Base-by-base conservation (phyloP, 2,888 invertebrate species). In the Bombylius major region DNA sequence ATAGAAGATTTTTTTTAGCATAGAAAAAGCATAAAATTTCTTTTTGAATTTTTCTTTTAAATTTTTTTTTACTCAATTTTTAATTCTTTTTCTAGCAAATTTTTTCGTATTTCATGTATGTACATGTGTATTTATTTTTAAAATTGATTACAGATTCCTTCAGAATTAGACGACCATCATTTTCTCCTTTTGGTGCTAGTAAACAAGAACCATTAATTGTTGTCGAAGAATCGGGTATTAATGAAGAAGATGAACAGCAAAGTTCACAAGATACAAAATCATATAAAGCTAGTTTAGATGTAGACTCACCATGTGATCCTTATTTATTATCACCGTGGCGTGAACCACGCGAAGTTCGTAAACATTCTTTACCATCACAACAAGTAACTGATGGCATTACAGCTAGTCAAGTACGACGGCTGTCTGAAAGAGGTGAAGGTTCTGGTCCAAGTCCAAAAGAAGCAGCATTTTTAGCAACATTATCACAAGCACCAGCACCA, bases 331-430 rank as follows among this genome's bases (percentile, higher is more conserved):
- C 89, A 0, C 90, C 90, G 5, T 89, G 86, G 83, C 78, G 87
- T 32, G 87, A 87, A 64, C 76, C 81, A 53, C 75, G 84, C 54
- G 85, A 85, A 64, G 81, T 84, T 2, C 79, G 90, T 64, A 90
- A 90, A 67, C 87, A 89, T 66, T 90, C 89, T 33, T 75, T 90
- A 64, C 90, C 90, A 4, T 89, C 89, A 0, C 89, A 89, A 4
- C 84, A 87, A 63, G 90, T 89, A 65, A 86, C 87, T 34, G 84
- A 87, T 56, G 90, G 90, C 52, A 90, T 89, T 57, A 90, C 89
- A 48, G 90, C 90, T 47, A 89, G 89, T 63, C 89, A 90, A 79
- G 89, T 90, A 53, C 80, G 90, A 34, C 80, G 90, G 23, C 75
- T 90, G 44, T 90, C 89, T 44, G 90, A 90, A 65, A 79, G 87